Base-by-base conservation (phyloP, 2,797 vertebrate genomes). In the Synaphobranchus kaupii region DNA sequence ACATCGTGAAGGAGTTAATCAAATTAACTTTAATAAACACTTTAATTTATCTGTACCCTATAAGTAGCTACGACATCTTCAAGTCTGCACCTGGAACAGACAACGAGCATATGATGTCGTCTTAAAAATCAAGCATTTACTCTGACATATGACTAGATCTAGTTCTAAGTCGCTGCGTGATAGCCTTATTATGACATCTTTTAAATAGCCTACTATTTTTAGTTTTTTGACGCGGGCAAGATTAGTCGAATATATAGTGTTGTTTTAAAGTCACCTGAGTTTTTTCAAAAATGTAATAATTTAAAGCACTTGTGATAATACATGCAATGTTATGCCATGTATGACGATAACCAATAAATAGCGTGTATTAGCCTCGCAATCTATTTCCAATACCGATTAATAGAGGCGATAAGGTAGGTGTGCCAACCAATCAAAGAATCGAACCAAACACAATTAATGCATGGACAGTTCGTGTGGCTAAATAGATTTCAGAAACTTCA, bases 381-480 rank as follows among this genome's bases (percentile, higher is more conserved):
- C 76, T 20, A 80, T 48, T 44, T 80, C 39, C 76, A 80, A 48
- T 22, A 44, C 22, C 20, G 44, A 39, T 8, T 80, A 47, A 80
- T 47, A 17, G 76, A 20, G 76, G 76, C 7, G 76, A 80, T 80
- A 80, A 78, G 44, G 44, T 80, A 80, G 76, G 17, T 34, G 68
- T 68, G 22, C 63, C 22, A n/a, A 68, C 63, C 63, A n/a, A 28
- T 28, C 68, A 34, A 73, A 34, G 28, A 73, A 73, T 80, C 76
- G 76, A 80, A 80, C 44, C 39, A 80, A 48, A 80, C 76, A 39
- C 39, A 22, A 80, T 80, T 80, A 47, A 47, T 8, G 76, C 39
- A 47, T 80, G 44, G 44, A 47, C 76, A 47, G 68, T 73, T 39
- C 28, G 31, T 13, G 68, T 73, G 28, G 68, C 68, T 80, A 80